A percentile compares a stretch with the other conserved stretches of the same genome.
phyloP scores from a whole-genome alignment of 2,113 vertebrate genomes.

The Mungos mungo region DNA sequence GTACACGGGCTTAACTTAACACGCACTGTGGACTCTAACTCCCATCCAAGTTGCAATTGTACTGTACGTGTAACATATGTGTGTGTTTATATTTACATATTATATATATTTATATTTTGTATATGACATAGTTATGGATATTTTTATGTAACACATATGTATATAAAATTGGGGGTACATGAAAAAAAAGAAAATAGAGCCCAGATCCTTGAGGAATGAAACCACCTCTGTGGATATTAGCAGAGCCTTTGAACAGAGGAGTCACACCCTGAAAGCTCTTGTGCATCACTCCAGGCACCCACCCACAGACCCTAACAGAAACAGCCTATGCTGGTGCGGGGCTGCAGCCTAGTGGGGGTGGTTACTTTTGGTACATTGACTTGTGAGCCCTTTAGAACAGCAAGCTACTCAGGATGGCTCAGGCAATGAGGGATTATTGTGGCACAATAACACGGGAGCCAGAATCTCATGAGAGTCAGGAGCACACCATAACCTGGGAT shows the following conservation, averaged over 20 bases:
- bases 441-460: fast-evolving
- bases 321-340: background rate
- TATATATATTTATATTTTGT: background rate
- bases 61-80: background rate
- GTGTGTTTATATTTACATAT: background rate
- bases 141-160: background rate
- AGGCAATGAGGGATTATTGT: background rate
- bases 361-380: no score
- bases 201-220: background rate
- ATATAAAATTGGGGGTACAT: background rate
- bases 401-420: background rate
- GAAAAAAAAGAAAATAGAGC: background rate
- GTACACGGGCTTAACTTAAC: background rate
- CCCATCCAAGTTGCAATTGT: background rate
- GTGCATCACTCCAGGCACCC: background rate
- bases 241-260: background rate
- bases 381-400: background rate
- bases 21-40: background rate
- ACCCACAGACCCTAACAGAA: background rate
- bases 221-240: no score
- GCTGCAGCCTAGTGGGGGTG: fast-evolving
- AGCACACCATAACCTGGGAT: background rate
- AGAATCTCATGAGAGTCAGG: background rate
- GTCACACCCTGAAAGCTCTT: background rate
- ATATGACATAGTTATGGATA: background rate